Conservation (phyloP, 2,797 vertebrate species). For the Ispidina lecontei region DNA sequence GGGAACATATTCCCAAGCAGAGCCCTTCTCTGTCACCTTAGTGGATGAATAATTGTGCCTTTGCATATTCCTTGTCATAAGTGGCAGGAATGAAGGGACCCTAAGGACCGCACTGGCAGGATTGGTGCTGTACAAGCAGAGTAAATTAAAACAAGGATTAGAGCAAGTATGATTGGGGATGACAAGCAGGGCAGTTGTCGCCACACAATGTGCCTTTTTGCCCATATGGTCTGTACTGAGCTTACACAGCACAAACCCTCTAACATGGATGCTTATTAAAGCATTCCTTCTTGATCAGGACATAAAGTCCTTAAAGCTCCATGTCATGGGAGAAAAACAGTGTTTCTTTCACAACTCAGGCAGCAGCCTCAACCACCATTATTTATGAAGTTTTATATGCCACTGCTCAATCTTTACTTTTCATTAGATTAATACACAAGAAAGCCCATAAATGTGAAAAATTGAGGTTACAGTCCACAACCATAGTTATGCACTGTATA, state of each 20-base stretch:
- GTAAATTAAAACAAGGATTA: slow-evolving; percentile 98
- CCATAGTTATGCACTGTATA: neutral
- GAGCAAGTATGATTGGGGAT: slow-evolving; percentile 89
- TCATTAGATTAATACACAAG: neutral
- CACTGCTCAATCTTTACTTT: slow-evolving; percentile 8
- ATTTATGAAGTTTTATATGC: slow-evolving; percentile 25
- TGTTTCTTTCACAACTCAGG: slow-evolving; percentile 36
- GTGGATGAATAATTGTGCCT: slow-evolving; percentile 93
- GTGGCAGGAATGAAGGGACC: slow-evolving; percentile 93
- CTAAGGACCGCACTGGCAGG: slow-evolving; percentile 90
- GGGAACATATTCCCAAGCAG: slow-evolving; percentile 86
- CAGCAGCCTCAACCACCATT: slow-evolving; percentile 42
- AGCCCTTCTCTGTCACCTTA: slow-evolving; percentile 90
- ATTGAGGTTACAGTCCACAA: neutral
- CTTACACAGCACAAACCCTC: slow-evolving; percentile 77
- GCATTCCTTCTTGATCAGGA: slow-evolving; percentile 74
- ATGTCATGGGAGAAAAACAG: slow-evolving; percentile 53
- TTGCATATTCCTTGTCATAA: slow-evolving; percentile 96
- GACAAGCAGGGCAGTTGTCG: slow-evolving; percentile 89
- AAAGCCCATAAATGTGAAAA: neutral
- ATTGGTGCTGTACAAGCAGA: slow-evolving; percentile 86
- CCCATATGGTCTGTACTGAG: slow-evolving; percentile 90
- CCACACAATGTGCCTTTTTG: slow-evolving; percentile 84
- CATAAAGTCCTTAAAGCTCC: slow-evolving; percentile 68
- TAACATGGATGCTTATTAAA: slow-evolving; percentile 78